Evolutionary conservation across 2,113 vertebrate species (phyloP).

Genomic region (Atrichornis clamosus): DNA sequence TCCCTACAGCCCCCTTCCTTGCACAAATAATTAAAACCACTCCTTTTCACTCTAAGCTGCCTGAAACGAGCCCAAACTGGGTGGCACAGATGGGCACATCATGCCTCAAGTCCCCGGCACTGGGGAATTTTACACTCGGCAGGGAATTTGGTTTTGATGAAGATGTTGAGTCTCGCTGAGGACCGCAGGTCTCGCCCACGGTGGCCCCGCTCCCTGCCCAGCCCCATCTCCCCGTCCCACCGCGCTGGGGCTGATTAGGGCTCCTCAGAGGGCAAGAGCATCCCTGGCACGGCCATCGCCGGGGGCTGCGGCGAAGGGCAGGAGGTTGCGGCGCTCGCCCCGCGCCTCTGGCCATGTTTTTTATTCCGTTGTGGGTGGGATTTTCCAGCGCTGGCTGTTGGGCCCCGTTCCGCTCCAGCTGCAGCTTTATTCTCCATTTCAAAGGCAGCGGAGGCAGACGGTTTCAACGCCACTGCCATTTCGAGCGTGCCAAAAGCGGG

Average conservation of each 20-base stretch:
- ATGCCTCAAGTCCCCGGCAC: fast-evolving
- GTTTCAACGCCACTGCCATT: slow-evolving; percentile 62
- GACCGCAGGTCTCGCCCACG: fast-evolving
- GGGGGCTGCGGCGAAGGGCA: neutral
- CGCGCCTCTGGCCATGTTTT: slow-evolving; percentile 19
- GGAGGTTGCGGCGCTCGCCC: slow-evolving; percentile 38
- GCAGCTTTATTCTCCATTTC: slow-evolving; percentile 68
- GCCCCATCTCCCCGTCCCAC: neutral
- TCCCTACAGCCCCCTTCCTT: neutral
- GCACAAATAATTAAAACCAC: fast-evolving
- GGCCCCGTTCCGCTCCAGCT: slow-evolving; percentile 66
- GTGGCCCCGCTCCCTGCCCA: neutral
- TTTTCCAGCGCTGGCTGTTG: slow-evolving; percentile 61
- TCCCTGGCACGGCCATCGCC: neutral
- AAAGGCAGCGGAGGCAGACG: slow-evolving; percentile 58
- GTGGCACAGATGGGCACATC: fast-evolving
- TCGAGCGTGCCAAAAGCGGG: slow-evolving; percentile 6
- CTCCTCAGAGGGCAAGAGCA: neutral
- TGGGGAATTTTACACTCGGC: fast-evolving
- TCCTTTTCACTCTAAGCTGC: neutral
- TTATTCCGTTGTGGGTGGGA: slow-evolving; percentile 64
- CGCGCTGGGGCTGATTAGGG: fast-evolving
- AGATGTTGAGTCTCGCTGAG: fast-evolving
- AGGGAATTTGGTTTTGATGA: neutral
- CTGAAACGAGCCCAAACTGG: fast-evolving